These are phyloP conservation scores for Circaetus cinerascens DNA, from an alignment of 2,113 vertebrate species.

Conservation along the genomic window DNA sequence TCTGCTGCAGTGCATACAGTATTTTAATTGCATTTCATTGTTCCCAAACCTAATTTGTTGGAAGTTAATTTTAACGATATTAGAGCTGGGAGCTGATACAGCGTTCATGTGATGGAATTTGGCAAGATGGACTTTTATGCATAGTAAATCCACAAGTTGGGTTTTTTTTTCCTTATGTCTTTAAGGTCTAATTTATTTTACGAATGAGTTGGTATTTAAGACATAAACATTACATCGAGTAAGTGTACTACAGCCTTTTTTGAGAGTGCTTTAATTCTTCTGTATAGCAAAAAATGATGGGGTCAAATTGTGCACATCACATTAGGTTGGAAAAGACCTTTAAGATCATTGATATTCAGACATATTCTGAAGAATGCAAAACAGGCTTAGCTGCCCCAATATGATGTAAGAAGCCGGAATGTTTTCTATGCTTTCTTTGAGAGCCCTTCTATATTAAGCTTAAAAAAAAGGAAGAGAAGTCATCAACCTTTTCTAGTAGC, in stretches of 20 bases:
- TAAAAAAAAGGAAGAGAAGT: too few species aligned
- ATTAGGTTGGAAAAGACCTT: not conserved
- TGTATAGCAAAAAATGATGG: not conserved
- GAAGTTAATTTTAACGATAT: conserved; percentile 34
- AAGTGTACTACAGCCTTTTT: not conserved
- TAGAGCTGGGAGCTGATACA: not conserved
- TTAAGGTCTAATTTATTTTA: conserved; percentile 15
- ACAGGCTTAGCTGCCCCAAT: not conserved
- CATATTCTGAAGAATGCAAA: not conserved
- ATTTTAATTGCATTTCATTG: conserved; percentile 48
- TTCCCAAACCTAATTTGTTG: conserved; percentile 26
- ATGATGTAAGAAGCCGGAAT: not conserved
- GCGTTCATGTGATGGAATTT: not conserved
- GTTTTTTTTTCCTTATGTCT: not conserved
- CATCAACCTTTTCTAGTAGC: not conserved
- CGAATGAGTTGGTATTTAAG: not conserved
- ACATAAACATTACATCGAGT: not conserved
- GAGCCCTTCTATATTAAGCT: not conserved
- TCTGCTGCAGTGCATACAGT: not conserved
- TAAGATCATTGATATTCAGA: not conserved
- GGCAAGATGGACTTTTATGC: not conserved
- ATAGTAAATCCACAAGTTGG: not conserved
- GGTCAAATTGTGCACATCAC: not conserved
- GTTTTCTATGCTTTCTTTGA: not conserved
- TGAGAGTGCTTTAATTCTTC: not conserved